Percentiles rank a stretch among this genome's conserved stretches.
Conservation (phyloP, 2,888 invertebrate genomes). For the Autographa gamma region DNA sequence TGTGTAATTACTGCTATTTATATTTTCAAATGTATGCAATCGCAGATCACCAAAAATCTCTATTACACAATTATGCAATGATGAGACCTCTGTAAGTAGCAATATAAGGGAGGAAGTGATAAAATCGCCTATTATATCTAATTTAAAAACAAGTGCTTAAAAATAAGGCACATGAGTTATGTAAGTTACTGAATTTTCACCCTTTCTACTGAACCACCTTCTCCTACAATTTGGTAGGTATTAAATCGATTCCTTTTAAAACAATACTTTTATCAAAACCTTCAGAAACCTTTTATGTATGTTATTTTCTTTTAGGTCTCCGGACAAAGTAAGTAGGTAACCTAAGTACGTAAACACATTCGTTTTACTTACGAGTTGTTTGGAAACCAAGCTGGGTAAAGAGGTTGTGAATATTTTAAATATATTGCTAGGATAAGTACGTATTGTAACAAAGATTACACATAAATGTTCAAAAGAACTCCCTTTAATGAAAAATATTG, state of each 20-base stretch:
- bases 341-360: not conserved
- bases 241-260: not conserved
- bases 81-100: not conserved
- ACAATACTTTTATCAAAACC: not conserved
- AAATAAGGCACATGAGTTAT: too few species aligned
- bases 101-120: too few species aligned
- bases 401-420: conserved; percentile 25
- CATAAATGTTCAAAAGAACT: too few species aligned
- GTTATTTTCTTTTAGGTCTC: not conserved
- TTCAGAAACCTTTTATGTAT: not conserved
- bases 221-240: too few species aligned
- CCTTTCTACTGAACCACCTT: too few species aligned
- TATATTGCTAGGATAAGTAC: conserved; percentile 22
- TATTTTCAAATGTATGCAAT: not conserved
- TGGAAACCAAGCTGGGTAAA: conserved; percentile 6
- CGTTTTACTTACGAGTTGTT: conserved; percentile 2
- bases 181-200: too few species aligned
- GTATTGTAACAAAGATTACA: not conserved
- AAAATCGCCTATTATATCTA: too few species aligned
- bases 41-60: too few species aligned
- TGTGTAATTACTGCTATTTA: not conserved
- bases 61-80: not conserved
- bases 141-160: too few species aligned
- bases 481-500: too few species aligned
- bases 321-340: not conserved